Percentiles rank a stretch among this genome's conserved stretches.
phyloP scores from a whole-genome alignment of 2,797 vertebrate species.

The Cryptoblepharus egeriae region DNA sequence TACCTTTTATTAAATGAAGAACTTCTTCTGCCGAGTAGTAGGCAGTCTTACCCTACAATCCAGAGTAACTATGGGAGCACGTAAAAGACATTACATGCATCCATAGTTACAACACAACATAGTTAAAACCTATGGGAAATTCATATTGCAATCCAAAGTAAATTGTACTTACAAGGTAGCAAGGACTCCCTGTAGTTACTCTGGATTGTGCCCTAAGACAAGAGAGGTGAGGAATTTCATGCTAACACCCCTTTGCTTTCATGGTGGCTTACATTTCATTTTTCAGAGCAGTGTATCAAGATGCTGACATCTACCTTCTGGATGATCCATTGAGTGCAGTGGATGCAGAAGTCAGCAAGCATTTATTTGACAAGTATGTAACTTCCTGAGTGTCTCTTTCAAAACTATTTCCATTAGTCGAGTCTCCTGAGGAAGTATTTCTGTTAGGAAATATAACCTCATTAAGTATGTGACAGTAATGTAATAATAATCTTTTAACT shows the following conservation, averaged over 20 bases:
- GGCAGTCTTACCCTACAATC: no score
- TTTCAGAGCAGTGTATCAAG: constrained; percentile 91
- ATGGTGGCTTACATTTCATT: not conserved
- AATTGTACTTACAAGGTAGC: no score
- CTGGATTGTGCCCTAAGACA: no score
- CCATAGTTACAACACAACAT: no score
- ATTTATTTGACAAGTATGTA: constrained; percentile 94
- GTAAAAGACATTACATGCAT: no score
- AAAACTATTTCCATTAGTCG: not conserved
- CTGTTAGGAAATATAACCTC: not conserved
- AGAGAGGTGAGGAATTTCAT: not conserved
- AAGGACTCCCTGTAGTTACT: no score
- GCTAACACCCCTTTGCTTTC: not conserved
- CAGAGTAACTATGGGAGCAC: no score
- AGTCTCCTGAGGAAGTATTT: not conserved
- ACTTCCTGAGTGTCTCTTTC: not conserved
- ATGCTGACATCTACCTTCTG: constrained; percentile 94
- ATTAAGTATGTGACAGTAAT: no score
- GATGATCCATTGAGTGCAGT: constrained; percentile 96
- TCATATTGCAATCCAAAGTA: no score
- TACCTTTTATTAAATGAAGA: not conserved
- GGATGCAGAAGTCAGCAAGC: constrained; percentile 91
- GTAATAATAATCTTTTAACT: no score
- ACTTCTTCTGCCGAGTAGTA: no score
- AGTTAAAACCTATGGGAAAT: no score